Evolutionary conservation across 2,797 vertebrate genomes (phyloP).

Genomic region (Chelonia mydas): DNA sequence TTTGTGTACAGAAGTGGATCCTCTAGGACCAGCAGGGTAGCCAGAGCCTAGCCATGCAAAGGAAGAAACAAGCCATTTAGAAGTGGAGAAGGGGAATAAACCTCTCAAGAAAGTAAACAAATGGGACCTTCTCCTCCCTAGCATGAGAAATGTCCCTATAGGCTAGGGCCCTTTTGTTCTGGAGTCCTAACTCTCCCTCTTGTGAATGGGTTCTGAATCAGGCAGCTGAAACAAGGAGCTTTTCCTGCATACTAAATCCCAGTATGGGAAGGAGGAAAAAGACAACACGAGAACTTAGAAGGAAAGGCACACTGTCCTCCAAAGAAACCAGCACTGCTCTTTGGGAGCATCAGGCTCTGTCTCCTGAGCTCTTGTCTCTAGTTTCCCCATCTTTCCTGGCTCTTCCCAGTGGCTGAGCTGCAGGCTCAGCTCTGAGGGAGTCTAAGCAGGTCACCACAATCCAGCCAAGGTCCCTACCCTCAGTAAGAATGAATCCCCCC

Average conservation of each 20-base stretch:
- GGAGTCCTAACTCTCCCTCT: neutral
- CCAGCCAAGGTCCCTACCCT: neutral
- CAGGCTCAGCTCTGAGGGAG: neutral
- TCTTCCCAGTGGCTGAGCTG: neutral
- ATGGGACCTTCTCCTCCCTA: neutral
- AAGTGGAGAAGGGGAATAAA: neutral
- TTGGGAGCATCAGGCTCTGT: conserved; percentile 22
- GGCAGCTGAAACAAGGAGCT: conserved; percentile 35
- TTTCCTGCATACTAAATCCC: conserved; percentile 24
- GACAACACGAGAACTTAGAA: neutral
- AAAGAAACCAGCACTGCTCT: conserved; percentile 54
- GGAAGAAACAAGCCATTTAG: neutral
- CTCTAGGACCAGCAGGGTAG: neutral
- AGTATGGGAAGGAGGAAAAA: conserved; percentile 36
- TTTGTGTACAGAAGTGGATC: neutral
- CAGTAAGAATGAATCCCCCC: neutral
- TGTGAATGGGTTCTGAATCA: neutral
- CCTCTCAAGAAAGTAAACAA: neutral
- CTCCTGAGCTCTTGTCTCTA: conserved; percentile 29
- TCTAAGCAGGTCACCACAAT: neutral
- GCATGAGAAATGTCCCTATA: neutral
- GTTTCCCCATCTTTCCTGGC: neutral
- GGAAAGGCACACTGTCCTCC: neutral
- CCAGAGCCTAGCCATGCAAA: neutral
- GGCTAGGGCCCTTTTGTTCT: neutral